Percentiles rank a stretch among this genome's conserved stretches.
phyloP scores from a whole-genome alignment of 1,140 invertebrate genomes.

The Sinonovacula constricta region DNA sequence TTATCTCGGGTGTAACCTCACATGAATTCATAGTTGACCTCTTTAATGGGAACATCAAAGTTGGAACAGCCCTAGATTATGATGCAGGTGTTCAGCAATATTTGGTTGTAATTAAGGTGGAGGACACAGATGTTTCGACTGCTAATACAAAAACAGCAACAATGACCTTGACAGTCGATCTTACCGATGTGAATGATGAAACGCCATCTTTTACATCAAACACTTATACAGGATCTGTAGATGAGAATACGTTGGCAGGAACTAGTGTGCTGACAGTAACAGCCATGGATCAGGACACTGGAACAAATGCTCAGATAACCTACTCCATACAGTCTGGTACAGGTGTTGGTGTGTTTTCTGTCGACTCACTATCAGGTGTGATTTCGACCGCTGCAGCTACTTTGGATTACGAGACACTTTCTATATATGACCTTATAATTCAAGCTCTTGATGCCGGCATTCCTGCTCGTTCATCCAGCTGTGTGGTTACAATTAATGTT shows the following conservation, averaged over 20 bases:
- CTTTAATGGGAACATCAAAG: slow-evolving; percentile 48
- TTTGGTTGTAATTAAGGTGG: slow-evolving; percentile 41
- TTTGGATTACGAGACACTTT: slow-evolving; percentile 47
- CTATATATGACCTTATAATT: slow-evolving; percentile 44
- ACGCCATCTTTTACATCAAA: slow-evolving; percentile 54
- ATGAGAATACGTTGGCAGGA: slow-evolving; percentile 39
- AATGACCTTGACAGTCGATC: slow-evolving; percentile 53
- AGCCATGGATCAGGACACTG: slow-evolving; percentile 55
- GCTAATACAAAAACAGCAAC: slow-evolving; percentile 48
- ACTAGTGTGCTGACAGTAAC: slow-evolving; percentile 30
- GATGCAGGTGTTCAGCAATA: slow-evolving; percentile 53
- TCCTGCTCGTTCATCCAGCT: slow-evolving; percentile 20
- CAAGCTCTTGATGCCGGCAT: slow-evolving; percentile 42
- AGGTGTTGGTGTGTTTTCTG: slow-evolving; percentile 33
- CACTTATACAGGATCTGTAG: slow-evolving; percentile 28
- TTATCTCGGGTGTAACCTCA: slow-evolving; percentile 43
- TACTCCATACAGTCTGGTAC: slow-evolving; percentile 50
- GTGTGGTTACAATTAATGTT: slow-evolving; percentile 45
- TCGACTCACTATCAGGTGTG: slow-evolving; percentile 21
- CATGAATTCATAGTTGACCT: slow-evolving; percentile 53
- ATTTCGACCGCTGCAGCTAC: slow-evolving; percentile 23
- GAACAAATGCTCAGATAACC: slow-evolving; percentile 48
- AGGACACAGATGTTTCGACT: slow-evolving; percentile 49
- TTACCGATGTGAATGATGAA: slow-evolving; percentile 90
- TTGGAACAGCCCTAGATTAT: slow-evolving; percentile 59